Evolutionary conservation across 2,888 invertebrate species (phyloP), one percentile per base, ranked within the genome.

Genomic region (Pherbina coryleti): DNA sequence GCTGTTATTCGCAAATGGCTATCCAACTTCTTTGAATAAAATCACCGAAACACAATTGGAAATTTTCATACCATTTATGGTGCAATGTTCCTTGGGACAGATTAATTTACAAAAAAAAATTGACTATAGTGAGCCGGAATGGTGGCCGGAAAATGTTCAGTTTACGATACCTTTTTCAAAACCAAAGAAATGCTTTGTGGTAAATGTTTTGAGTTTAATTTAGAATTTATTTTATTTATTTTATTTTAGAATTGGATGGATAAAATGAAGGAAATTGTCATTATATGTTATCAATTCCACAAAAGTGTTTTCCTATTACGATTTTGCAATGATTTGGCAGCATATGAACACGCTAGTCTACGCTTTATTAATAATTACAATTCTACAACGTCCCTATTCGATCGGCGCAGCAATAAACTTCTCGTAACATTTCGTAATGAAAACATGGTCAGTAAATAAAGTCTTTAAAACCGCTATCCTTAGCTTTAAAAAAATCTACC

Each of bases 401-500:
- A 93, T 86, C 91, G 92, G 84, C 91, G 92, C 70, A 92, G 92
- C 80, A 92, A 93, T 79, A 92, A 93, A 83, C 90, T 94, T 44
- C 88, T 94, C 78, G 94, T 94, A 25, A 95, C 95, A 80, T 94
- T 95, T 89, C 92, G 94, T 70, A 94, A 94, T 90, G 94, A 94
- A 86, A 94, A 94, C 85, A 91, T 94, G 90, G 92, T 92, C 86
- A 92, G 87, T 80, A 14, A 55, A 19, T 19, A 0, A 57, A 19
- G 19, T 57, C 9, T 19, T 57, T 57, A 19, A 22, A 22, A 14
- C 22, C 22, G 11, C 19, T 57, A 57, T 19, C 11, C 11, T 57
- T 57, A 57, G 57, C 9, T 9, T 57, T 57, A 57, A 60, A 28
- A 11, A 17, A 22, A 28, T 22, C 17, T 28, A 1, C 28, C 5